Evolutionary conservation across 2,888 invertebrate genomes (phyloP), one percentile per base, ranked within the genome.

Genomic region (Sphaerophoria taeniata): DNA sequence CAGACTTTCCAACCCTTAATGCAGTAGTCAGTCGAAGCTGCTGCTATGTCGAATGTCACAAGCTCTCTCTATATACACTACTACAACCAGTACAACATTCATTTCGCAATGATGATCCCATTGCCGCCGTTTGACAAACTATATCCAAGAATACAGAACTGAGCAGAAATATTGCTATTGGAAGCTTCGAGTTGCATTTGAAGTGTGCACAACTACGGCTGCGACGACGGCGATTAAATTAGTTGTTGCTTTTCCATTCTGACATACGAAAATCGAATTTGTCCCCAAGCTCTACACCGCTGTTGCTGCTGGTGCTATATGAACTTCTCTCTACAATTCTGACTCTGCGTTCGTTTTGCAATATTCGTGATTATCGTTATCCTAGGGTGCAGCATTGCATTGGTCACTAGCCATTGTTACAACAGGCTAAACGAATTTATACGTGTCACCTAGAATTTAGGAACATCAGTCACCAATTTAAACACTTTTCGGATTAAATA

Each of bases 221-320:
- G 47, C 60, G 33, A 74, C 79, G 61, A 75, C 80, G 43, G 70
- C 80, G 80, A 80, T 80, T 80, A 80, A 80, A 80, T 80, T 80
- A 80, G 80, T 80, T 80, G 80, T 80, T 80, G 80, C 80, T 80
- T 80, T 80, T 75, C 75, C 80, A 80, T 80, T 69, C 75, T 80
- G 80, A 80, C 80, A 80, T 69, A 80, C 70, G 74, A 74, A 80
- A 80, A 80, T 80, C 80, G 80, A 80, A 80, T 80, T 80, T 70
- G 80, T 80, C 80, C 75, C 69, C 75, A 80, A 75, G 80, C 69
- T 67, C 51, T 65, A 51, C 65, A 51, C 4, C 33, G 0, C 61
- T 1, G 14, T 34, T 61, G 0, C 24, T 6, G n/a, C 47, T 5
- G 24, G 16, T 39, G 39, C 39, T 39, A 24, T 24, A 24, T 24